Conservation (phyloP, 2,888 invertebrate genomes). For the Ormyrus rosae region DNA sequence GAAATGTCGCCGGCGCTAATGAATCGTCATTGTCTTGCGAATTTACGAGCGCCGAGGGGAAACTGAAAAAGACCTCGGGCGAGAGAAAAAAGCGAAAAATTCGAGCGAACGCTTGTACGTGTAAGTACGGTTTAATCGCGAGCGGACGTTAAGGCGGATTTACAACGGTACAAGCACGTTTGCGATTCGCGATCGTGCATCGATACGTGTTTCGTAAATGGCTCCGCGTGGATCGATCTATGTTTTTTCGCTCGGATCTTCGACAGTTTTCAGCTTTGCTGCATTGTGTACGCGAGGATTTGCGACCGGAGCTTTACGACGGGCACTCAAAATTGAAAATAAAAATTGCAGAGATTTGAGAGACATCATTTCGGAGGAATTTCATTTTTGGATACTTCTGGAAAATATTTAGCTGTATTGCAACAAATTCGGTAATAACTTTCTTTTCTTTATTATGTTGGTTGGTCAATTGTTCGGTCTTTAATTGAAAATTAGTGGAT, state of each 20-base stretch:
- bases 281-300: neutral
- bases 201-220: neutral
- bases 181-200: neutral
- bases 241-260: conserved; percentile 1
- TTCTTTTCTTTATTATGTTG: too few species aligned
- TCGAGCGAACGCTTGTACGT: neutral
- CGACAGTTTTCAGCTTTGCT: neutral
- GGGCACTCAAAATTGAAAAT: conserved; percentile 6
- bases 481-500: too few species aligned
- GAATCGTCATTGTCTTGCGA: conserved; percentile 52
- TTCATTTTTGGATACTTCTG: too few species aligned
- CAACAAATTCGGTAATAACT: too few species aligned
- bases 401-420: too few species aligned
- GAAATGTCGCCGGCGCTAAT: conserved; percentile 39
- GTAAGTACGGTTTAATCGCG: conserved; percentile 29
- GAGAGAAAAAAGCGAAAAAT: neutral
- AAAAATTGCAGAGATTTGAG: neutral
- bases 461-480: too few species aligned
- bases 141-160: conserved; percentile 39
- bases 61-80: conserved; percentile 2
- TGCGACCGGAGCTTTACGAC: neutral
- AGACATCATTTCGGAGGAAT: too few species aligned
- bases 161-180: neutral
- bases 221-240: conserved; percentile 3
- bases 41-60: conserved; percentile 20